Percentiles rank a stretch among this genome's conserved stretches.
These are phyloP conservation scores for Pipa parva DNA, from an alignment of 2,113 vertebrate genomes.

Conservation along the genomic window DNA sequence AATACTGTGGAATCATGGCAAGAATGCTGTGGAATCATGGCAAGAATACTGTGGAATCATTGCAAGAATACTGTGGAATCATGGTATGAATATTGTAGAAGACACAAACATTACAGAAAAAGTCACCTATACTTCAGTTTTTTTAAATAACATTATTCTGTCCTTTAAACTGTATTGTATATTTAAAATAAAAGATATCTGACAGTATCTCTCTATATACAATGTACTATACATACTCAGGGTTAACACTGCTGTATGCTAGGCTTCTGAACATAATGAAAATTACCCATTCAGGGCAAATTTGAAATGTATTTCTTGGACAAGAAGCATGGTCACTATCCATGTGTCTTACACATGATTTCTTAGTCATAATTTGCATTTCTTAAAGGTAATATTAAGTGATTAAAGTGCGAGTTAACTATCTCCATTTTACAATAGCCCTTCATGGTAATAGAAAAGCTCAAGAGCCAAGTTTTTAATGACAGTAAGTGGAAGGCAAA, in stretches of 20 bases:
- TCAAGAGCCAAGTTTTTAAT: conserved; percentile 44
- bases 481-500: conserved; percentile 39
- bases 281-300: conserved; percentile 25
- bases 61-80: no score
- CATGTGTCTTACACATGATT: conserved; percentile 33
- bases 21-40: no score
- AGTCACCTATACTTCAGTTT: no score
- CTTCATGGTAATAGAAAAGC: conserved; percentile 41
- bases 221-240: neutral
- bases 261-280: neutral
- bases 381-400: conserved; percentile 40
- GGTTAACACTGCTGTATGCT: conserved; percentile 10
- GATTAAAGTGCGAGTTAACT: conserved; percentile 38
- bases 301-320: conserved; percentile 17
- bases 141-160: no score
- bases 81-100: no score
- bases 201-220: neutral
- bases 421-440: conserved; percentile 41
- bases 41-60: no score
- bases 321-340: conserved; percentile 33
- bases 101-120: no score
- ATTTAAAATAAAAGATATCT: no score
- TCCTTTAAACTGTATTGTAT: no score
- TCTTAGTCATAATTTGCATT: conserved; percentile 36
- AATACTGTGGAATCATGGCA: no score